Percentiles rank a stretch among this genome's conserved stretches.
Conservation (phyloP, 2,113 vertebrate species). For the Ardeotis arabs region DNA sequence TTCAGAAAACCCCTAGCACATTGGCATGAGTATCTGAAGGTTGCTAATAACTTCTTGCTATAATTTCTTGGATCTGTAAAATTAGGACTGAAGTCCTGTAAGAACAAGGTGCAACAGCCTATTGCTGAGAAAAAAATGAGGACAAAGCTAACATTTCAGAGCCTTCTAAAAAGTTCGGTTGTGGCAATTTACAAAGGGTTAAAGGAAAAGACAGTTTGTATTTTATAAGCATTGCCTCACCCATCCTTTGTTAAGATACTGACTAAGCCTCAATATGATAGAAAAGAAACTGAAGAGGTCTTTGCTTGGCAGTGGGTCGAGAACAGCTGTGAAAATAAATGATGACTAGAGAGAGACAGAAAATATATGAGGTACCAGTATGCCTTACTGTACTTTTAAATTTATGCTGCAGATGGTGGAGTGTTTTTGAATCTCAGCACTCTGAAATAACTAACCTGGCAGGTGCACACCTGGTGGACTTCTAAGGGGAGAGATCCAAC, state of each 20-base stretch:
- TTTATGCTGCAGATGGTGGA: conserved; percentile 62
- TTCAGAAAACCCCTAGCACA: background rate
- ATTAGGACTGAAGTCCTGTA: background rate
- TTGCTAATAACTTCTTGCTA: background rate
- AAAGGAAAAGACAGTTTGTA: conserved; percentile 1
- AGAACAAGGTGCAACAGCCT: background rate
- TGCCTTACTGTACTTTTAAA: conserved; percentile 59
- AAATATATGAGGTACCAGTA: conserved; percentile 59
- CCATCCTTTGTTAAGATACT: conserved; percentile 33
- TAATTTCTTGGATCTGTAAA: background rate
- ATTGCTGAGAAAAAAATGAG: background rate
- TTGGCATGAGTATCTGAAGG: background rate
- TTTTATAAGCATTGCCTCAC: background rate
- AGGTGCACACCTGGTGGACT: conserved; percentile 60
- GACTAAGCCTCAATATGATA: conserved; percentile 17
- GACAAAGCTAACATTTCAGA: background rate
- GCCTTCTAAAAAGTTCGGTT: background rate
- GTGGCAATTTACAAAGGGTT: background rate
- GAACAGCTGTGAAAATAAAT: conserved; percentile 71
- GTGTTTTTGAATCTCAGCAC: conserved; percentile 42
- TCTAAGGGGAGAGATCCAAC: conserved; percentile 29
- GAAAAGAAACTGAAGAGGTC: conserved; percentile 60
- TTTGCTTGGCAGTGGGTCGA: conserved; percentile 53
- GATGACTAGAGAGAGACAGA: conserved; percentile 45
- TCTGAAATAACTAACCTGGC: conserved; percentile 61